These are phyloP conservation scores for Gymnorhina tibicen DNA, from an alignment of 2,113 vertebrate species.

Conservation along the genomic window DNA sequence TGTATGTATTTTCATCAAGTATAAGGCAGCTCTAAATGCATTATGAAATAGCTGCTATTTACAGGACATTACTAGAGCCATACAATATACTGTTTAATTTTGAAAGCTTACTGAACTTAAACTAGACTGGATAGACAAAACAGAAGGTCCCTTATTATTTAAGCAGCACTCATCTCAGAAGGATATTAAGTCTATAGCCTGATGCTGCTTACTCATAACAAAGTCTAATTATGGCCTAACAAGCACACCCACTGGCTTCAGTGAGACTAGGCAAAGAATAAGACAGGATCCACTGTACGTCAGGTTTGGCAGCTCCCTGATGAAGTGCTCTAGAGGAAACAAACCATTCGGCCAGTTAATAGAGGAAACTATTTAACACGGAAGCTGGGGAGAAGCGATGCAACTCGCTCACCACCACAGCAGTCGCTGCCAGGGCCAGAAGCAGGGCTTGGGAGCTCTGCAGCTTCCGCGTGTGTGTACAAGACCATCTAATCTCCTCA, in stretches of 20 bases:
- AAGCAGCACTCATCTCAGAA: constrained; percentile 7
- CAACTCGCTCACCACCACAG: neutral
- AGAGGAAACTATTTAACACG: constrained; percentile 46
- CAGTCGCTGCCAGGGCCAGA: neutral
- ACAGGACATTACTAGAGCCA: neutral
- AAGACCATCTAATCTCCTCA: neutral
- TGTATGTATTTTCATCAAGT: neutral
- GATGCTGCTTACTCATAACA: constrained; percentile 41
- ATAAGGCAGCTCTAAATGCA: neutral
- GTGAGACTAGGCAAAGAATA: neutral
- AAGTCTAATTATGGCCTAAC: constrained; percentile 32
- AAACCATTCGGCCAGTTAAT: constrained; percentile 24
- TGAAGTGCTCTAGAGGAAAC: constrained; percentile 37
- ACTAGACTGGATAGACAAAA: neutral
- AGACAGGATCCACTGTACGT: neutral
- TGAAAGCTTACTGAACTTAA: constrained; percentile 6
- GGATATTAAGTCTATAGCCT: neutral
- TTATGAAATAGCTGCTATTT: neutral
- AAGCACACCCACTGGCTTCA: constrained; percentile 34
- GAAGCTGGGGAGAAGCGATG: neutral
- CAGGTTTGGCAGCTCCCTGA: constrained; percentile 53
- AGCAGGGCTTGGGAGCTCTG: neutral
- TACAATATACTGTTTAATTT: neutral
- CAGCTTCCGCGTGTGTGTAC: accelerated
- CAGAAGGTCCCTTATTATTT: constrained; percentile 6